Percentiles rank a stretch among this genome's conserved stretches.
Evolutionary conservation across 2,888 invertebrate genomes (phyloP).

Genomic region (Muschampia plurimacula): DNA sequence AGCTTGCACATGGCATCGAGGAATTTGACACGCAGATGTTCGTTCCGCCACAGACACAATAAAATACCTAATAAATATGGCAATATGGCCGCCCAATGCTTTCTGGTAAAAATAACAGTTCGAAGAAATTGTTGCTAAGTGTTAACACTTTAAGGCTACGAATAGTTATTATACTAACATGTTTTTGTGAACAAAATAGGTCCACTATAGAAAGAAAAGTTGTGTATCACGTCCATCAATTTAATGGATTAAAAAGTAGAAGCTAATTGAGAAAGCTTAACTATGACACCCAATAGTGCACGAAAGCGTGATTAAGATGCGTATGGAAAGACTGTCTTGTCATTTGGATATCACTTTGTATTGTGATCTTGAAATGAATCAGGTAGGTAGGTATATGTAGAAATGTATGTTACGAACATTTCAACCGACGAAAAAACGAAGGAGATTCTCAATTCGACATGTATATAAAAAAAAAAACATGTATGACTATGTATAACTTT

Average conservation of each 20-base stretch:
- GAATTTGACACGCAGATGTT: slow-evolving; percentile 85
- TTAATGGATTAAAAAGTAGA: slow-evolving; percentile 43
- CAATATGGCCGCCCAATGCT: slow-evolving; percentile 28
- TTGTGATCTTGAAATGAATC: slow-evolving; percentile 14
- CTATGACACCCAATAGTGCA: slow-evolving; percentile 37
- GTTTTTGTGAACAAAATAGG: background rate
- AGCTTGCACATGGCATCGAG: slow-evolving; percentile 80
- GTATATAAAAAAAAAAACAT: too few relatives aligned
- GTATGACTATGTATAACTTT: too few relatives aligned
- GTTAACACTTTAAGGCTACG: too few relatives aligned
- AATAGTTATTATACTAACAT: too few relatives aligned
- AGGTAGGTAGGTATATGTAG: too few relatives aligned
- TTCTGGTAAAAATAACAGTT: slow-evolving; percentile 21
- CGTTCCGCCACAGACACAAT: slow-evolving; percentile 72
- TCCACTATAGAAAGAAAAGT: background rate
- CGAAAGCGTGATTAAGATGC: slow-evolving; percentile 53
- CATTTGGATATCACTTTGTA: slow-evolving; percentile 50
- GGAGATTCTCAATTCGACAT: too few relatives aligned
- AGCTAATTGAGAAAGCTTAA: slow-evolving; percentile 56
- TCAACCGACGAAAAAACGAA: too few relatives aligned
- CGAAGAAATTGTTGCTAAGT: slow-evolving; percentile 23
- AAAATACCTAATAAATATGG: slow-evolving; percentile 73
- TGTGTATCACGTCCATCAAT: slow-evolving; percentile 20
- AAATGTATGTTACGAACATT: too few relatives aligned
- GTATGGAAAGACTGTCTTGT: slow-evolving; percentile 57